A percentile compares a stretch with the other conserved stretches of the same genome.
Conservation (phyloP, 2,113 vertebrate genomes). For the Sinocyclocheilus anophthalmus region DNA sequence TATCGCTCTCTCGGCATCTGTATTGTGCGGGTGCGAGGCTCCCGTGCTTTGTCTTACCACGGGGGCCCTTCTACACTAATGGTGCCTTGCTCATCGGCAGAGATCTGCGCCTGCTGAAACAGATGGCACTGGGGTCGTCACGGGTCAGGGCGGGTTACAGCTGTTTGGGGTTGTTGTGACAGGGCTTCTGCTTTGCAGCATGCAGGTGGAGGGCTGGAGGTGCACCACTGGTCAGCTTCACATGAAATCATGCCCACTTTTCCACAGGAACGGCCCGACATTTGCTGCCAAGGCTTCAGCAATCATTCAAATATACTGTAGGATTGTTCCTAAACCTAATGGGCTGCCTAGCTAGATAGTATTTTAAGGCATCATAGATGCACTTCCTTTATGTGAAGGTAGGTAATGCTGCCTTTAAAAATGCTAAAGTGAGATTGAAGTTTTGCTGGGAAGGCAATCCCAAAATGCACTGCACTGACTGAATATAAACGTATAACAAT, state of each 20-base stretch:
- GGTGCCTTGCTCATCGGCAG: constrained; percentile 29
- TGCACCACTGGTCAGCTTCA: constrained; percentile 48
- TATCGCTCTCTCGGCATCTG: constrained; percentile 12
- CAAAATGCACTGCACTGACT: background rate
- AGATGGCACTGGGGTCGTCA: constrained; percentile 71
- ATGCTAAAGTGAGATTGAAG: background rate
- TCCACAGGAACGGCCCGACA: background rate
- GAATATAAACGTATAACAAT: background rate
- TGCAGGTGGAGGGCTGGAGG: constrained; percentile 72
- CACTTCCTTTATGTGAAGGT: background rate
- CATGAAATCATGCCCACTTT: background rate
- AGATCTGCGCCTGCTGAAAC: constrained; percentile 56
- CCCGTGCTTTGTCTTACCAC: background rate
- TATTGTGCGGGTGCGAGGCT: constrained; percentile 5
- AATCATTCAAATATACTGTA: background rate
- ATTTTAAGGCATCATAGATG: background rate
- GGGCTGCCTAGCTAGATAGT: background rate
- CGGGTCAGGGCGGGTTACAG: constrained; percentile 66
- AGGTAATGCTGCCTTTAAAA: constrained; percentile 1
- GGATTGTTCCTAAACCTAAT: background rate
- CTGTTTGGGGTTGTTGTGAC: constrained; percentile 74
- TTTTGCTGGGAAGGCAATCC: background rate
- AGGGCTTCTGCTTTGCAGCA: constrained; percentile 59
- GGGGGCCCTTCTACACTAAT: constrained; percentile 35
- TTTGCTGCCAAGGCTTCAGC: background rate